Base-by-base conservation (phyloP, 2,888 invertebrate genomes). In the Dorcus parallelipipedus region DNA sequence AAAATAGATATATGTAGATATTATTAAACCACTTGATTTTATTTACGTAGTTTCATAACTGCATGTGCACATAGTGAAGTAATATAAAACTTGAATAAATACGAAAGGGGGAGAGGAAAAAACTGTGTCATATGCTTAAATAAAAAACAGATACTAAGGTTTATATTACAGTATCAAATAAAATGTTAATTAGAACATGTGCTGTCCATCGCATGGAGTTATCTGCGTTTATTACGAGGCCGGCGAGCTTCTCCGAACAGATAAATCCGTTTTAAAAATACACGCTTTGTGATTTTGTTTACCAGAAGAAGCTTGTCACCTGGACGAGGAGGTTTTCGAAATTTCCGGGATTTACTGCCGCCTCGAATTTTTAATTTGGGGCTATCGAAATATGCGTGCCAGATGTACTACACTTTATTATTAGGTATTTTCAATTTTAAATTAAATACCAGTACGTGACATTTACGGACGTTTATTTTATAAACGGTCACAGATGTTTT, bases 131-230 rank as follows among this genome's bases (percentile, higher is more conserved):
- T 45, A 20, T 45, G 45, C 23, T 45, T 45, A 45, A 17, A 45
- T 23, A 45, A 56, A 52, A 56, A 56, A 56, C 56, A 56, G 56
- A 56, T 56, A 56, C 43, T 56, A 59, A 55, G 59, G 59, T 55
- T 59, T 59, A 59, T 56, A 54, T 59, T 59, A 59, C 59, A 52
- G 56, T 59, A 59, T 59, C 55, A 55, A 55, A 59, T 59, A 54
- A 59, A 59, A 59, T 54, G 56, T 59, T 59, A 59, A 59, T 59
- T 59, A 56, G 51, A 56, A 59, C 59, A 59, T 55, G 55, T 59
- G 59, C 56, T 56, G 59, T 49, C 59, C 59, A 59, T 45, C 45
- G 45, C 20, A 9, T 9, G 23, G 17, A 45, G 45, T 42, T 42
- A 42, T 42, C 42, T 42, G 10, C 42, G 42, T 45, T 45, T 23